phyloP scores from a whole-genome alignment of 1,140 invertebrate species.

The Chymomyza costata region DNA sequence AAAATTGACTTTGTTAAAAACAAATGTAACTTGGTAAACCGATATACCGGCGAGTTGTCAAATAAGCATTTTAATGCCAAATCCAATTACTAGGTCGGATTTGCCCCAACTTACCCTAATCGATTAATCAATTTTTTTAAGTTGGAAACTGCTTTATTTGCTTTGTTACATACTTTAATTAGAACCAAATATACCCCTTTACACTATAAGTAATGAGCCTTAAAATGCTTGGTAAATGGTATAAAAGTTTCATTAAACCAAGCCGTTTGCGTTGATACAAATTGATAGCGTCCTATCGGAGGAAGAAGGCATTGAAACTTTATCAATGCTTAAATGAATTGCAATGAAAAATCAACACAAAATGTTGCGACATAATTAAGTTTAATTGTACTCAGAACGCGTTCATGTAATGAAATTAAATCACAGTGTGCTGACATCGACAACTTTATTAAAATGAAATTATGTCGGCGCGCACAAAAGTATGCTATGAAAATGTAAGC shows the following conservation, averaged over 20 bases:
- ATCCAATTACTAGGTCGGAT: no score
- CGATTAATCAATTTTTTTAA: background rate
- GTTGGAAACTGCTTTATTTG: no score
- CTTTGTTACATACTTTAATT: no score
- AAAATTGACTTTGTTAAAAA: no score
- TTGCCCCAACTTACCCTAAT: background rate
- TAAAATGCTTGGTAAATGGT: no score
- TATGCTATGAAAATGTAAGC: constrained; percentile 36
- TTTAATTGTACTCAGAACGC: constrained; percentile 69
- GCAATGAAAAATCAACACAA: constrained; percentile 29
- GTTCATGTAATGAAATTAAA: constrained; percentile 60
- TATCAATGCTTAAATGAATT: constrained; percentile 47
- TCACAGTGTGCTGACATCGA: constrained; percentile 66
- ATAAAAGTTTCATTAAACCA: constrained; percentile 41
- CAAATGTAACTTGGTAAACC: no score
- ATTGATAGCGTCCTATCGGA: no score
- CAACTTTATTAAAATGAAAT: constrained; percentile 72
- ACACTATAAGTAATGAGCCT: no score
- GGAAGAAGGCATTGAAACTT: no score
- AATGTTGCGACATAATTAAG: constrained; percentile 55
- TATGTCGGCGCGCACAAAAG: constrained; percentile 56
- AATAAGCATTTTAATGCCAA: no score
- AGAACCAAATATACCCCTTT: no score
- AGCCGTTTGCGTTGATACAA: constrained; percentile 32
- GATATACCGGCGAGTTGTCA: background rate